Conservation (phyloP, 1,140 invertebrate genomes). For the Papilio dardanus region DNA sequence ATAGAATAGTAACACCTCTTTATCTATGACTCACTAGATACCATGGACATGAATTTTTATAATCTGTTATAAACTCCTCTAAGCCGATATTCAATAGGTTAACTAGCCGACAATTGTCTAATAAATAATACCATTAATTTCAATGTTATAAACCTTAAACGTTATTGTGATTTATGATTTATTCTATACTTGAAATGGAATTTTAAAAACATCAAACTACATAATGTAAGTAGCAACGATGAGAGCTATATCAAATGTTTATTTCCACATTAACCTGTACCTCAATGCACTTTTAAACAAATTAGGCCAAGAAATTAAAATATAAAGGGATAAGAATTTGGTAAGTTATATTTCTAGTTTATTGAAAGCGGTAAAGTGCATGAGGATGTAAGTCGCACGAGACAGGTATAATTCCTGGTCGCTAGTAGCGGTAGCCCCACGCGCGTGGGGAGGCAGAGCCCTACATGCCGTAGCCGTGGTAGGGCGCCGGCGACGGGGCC, state of each 20-base stretch:
- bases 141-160: not conserved
- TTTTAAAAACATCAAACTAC: not conserved
- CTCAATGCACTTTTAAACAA: constrained; percentile 4
- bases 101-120: constrained; percentile 2
- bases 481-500: constrained; percentile 78
- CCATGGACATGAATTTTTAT: constrained; percentile 10
- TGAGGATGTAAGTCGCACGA: not conserved
- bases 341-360: not conserved
- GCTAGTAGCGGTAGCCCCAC: constrained; percentile 51
- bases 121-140: constrained; percentile 30
- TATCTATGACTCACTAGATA: constrained; percentile 21
- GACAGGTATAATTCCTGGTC: constrained; percentile 10
- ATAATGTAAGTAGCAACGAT: not conserved
- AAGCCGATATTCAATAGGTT: constrained; percentile 1
- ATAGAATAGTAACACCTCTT: constrained; percentile 27
- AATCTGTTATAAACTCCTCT: constrained; percentile 1
- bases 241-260: not conserved
- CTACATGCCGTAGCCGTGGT: constrained; percentile 82
- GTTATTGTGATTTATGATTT: not conserved
- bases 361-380: not conserved
- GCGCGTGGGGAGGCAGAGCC: constrained; percentile 50
- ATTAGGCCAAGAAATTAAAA: constrained; percentile 15
- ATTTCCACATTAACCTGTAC: not conserved
- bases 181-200: constrained; percentile 17
- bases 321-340: not conserved